Evolutionary conservation across 2,888 invertebrate genomes (phyloP), one percentile per base, ranked within the genome.

Genomic region (Iphiclides podalirius): DNA sequence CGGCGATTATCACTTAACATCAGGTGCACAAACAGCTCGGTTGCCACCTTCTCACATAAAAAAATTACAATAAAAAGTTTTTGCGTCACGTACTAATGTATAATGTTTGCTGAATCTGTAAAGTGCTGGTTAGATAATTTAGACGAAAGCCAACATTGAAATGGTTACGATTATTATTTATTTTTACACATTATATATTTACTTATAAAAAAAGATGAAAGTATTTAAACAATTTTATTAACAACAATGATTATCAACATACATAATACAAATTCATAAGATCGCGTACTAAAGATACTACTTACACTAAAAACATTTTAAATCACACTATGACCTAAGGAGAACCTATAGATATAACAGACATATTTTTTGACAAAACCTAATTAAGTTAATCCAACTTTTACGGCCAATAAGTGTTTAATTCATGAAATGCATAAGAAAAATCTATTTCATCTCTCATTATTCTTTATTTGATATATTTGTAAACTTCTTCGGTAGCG

Each of bases 381-480:
- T 4, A 39, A 23, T 26, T 26, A 23, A 26, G 0, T 39, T 52
- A 52, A 49, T 56, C 20, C 41, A 36, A n/a, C 4, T 35, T 31
- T n/a, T 16, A 40, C 13, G 23, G 28, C 7, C 20, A 23, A 17
- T n/a, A 35, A 47, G 20, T 37, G 8, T 8, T n/a, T 35, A 41
- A 39, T 28, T 31, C 11, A 28, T 39, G 16, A 38, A 4, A 14
- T 13, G 26, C 17, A 7, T 15, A 1, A 7, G 8, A 2, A 13
- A 9, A 9, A 43, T 26, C 34, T 17, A 13, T 59, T 52, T 54
- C 63, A 77, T 67, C 77, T 77, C 17, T 72, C 65, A 28, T 67
- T 70, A 41, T 63, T 57, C 42, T 59, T 63, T 33, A 63, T 60
- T 47, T 68, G 58, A 4, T 62, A 52, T 46, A 59, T 66, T 52